These are phyloP conservation scores for Bombus fervidus DNA, from an alignment of 1,140 invertebrate genomes.

Conservation along the genomic window DNA sequence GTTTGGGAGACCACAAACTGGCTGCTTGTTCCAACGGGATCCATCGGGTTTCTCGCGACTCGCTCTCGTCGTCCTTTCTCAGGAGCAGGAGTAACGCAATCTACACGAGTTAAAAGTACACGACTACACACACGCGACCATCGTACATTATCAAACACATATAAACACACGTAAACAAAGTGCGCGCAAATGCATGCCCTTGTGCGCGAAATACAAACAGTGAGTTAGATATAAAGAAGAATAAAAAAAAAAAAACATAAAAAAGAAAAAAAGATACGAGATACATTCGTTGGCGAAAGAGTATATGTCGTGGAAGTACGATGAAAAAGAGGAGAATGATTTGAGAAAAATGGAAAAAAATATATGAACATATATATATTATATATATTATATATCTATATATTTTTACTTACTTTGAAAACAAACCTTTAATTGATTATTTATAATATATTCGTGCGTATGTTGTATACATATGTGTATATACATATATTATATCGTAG, in stretches of 20 bases:
- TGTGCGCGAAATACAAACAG: constrained; percentile 1
- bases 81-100: constrained; percentile 11
- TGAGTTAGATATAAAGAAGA: not conserved
- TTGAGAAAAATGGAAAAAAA: constrained; percentile 61
- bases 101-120: not conserved
- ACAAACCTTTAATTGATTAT: constrained; percentile 68
- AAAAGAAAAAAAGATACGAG: not conserved
- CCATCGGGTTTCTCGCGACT: constrained; percentile 37
- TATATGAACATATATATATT: constrained; percentile 61
- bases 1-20: not conserved
- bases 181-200: not conserved
- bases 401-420: constrained; percentile 77
- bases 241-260: not conserved
- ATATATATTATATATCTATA: constrained; percentile 67
- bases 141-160: constrained; percentile 10
- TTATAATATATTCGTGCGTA: constrained; percentile 69
- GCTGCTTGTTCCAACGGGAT: not conserved
- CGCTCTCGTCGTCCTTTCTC: constrained; percentile 39
- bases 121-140: not conserved
- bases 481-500: constrained; percentile 50
- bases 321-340: constrained; percentile 20
- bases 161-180: not conserved
- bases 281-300: constrained; percentile 8
- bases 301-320: constrained; percentile 9
- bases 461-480: constrained; percentile 51